A percentile compares a stretch with the other conserved stretches of the same genome.
These are phyloP conservation scores for Opisthograptis luteolata DNA, from an alignment of 2,888 invertebrate species.

Conservation along the genomic window DNA sequence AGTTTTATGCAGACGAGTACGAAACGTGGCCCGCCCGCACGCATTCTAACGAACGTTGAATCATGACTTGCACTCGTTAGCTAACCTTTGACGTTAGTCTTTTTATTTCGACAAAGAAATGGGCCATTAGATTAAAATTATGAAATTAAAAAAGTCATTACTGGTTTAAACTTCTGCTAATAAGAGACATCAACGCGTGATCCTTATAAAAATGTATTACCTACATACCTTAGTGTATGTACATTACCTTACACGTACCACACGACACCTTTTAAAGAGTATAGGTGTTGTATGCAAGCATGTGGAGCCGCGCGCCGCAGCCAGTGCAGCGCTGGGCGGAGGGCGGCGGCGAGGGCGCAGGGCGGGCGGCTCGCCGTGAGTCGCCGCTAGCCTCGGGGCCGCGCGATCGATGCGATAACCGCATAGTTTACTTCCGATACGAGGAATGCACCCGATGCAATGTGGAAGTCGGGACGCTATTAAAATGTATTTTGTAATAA, in stretches of 20 bases:
- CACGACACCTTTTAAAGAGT: no score
- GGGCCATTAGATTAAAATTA: no score
- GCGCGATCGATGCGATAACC: slow-evolving; percentile 60
- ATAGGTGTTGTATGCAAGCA: background rate
- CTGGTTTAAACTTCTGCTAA: background rate
- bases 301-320: background rate
- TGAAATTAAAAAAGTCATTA: background rate
- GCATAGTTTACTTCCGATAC: slow-evolving; percentile 67
- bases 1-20: no score
- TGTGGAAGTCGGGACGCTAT: slow-evolving; percentile 7
- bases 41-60: no score
- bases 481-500: slow-evolving; percentile 28
- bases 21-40: no score
- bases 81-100: no score
- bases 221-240: background rate
- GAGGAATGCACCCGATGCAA: slow-evolving; percentile 29
- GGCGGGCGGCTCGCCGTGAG: slow-evolving; percentile 41
- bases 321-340: slow-evolving; percentile 2
- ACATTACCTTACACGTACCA: no score
- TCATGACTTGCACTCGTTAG: no score
- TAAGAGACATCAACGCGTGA: slow-evolving; percentile 11
- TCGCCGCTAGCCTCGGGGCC: slow-evolving; percentile 44
- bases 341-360: slow-evolving; percentile 28
- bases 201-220: background rate
- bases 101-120: no score